phyloP scores from a whole-genome alignment of 1,140 invertebrate genomes.

The Drosophila lini region DNA sequence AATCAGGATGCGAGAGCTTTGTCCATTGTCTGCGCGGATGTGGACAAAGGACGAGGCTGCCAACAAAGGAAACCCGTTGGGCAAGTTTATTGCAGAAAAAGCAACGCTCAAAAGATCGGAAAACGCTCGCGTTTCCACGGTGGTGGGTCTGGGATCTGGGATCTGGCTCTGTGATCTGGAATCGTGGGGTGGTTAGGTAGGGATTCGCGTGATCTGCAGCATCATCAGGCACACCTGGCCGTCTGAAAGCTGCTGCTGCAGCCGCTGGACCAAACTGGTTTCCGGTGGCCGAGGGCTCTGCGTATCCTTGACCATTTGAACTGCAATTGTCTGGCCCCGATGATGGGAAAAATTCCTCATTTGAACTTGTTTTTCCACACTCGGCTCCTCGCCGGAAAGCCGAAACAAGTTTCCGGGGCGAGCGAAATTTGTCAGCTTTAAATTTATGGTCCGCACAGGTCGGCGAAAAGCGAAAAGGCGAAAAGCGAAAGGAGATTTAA shows the following conservation, averaged over 20 bases:
- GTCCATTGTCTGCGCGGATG: slow-evolving; percentile 72
- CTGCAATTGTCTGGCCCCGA: slow-evolving; percentile 67
- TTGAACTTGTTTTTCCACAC: slow-evolving; percentile 50
- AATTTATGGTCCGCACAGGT: slow-evolving; percentile 56
- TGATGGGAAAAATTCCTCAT: slow-evolving; percentile 72
- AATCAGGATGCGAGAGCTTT: slow-evolving; percentile 72
- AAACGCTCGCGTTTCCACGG: slow-evolving; percentile 66
- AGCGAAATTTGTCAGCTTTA: slow-evolving; percentile 50
- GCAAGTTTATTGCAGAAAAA: slow-evolving; percentile 82
- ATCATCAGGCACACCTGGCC: slow-evolving; percentile 73
- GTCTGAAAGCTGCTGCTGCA: slow-evolving; percentile 60
- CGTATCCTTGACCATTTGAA: slow-evolving; percentile 83
- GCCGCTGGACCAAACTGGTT: slow-evolving; percentile 71
- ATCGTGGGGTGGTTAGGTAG: slow-evolving; percentile 50
- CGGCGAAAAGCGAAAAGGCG: slow-evolving; percentile 1
- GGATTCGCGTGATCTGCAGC: slow-evolving; percentile 29
- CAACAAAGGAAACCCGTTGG: slow-evolving; percentile 76
- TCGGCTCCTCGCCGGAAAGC: background rate
- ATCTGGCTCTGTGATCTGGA: slow-evolving; percentile 8
- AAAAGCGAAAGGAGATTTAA: slow-evolving; percentile 15
- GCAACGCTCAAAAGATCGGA: slow-evolving; percentile 57
- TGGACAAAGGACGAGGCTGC: slow-evolving; percentile 62
- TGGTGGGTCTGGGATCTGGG: slow-evolving; percentile 55
- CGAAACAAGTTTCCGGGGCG: slow-evolving; percentile 42
- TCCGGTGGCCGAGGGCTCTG: slow-evolving; percentile 32